A percentile compares a stretch with the other conserved stretches of the same genome.
Evolutionary conservation across 2,888 invertebrate species (phyloP).

Genomic region (Deilephila elpenor): DNA sequence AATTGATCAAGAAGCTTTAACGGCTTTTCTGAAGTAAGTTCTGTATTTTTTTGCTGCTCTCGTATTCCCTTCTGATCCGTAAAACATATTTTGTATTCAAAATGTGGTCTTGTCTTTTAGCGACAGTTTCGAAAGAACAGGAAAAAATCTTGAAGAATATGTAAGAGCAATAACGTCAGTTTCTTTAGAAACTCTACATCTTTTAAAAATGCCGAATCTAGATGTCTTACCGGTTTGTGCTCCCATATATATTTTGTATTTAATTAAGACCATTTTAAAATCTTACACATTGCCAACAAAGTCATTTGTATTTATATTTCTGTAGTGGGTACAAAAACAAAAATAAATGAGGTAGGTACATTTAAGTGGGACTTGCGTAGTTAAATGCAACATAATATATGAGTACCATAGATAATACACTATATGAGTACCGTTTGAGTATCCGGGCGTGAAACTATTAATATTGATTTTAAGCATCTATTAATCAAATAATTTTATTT

Average conservation of each 20-base stretch:
- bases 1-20: conserved; percentile 71
- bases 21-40: conserved; percentile 60
- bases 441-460: too few relatives aligned
- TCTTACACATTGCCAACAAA: background rate
- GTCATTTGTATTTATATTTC: too few relatives aligned
- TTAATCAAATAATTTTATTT: background rate
- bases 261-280: background rate
- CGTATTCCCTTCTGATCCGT: background rate
- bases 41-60: background rate
- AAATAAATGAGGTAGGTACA: too few relatives aligned
- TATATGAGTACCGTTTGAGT: too few relatives aligned
- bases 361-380: too few relatives aligned
- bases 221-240: background rate
- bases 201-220: conserved; percentile 49
- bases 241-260: background rate
- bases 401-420: too few relatives aligned
- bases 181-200: conserved; percentile 55
- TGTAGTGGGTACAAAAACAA: background rate
- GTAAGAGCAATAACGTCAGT: conserved; percentile 55
- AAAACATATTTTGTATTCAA: background rate
- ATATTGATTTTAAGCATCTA: too few relatives aligned
- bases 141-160: conserved; percentile 52
- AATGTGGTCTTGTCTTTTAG: conserved; percentile 42
- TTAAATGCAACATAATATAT: too few relatives aligned
- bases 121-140: conserved; percentile 49